phyloP scores from a whole-genome alignment of 2,888 invertebrate genomes.

The Pyrrhosoma nymphula region DNA sequence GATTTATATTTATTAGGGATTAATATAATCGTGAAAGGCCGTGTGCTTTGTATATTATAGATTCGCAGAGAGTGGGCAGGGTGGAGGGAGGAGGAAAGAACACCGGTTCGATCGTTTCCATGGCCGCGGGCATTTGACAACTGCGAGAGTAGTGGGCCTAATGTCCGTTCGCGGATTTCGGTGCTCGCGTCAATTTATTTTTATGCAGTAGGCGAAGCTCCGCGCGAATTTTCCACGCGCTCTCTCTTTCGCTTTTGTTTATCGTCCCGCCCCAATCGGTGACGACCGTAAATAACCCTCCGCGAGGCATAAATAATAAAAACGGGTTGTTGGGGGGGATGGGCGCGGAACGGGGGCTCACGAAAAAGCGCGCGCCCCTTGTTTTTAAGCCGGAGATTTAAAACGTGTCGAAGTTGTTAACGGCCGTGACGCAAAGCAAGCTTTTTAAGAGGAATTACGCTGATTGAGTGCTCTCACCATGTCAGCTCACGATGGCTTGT shows the following conservation, averaged over 20 bases:
- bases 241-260: slow-evolving; percentile 40
- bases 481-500: slow-evolving; percentile 28
- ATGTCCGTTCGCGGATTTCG: slow-evolving; percentile 53
- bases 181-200: slow-evolving; percentile 28
- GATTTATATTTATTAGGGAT: slow-evolving; percentile 66
- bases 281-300: slow-evolving; percentile 49
- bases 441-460: slow-evolving; percentile 62
- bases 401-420: slow-evolving; percentile 63
- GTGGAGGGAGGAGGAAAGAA: background rate
- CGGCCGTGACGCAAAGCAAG: slow-evolving; percentile 50
- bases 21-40: slow-evolving; percentile 63
- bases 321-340: no score
- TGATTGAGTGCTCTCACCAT: slow-evolving; percentile 32
- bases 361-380: background rate
- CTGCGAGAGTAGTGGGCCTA: slow-evolving; percentile 25
- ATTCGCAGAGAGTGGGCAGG: background rate
- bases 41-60: slow-evolving; percentile 23
- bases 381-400: slow-evolving; percentile 62
- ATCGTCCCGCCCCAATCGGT: background rate
- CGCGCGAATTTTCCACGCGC: background rate
- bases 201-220: background rate
- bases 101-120: background rate
- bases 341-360: background rate
- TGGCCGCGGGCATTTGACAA: slow-evolving; percentile 25
- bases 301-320: slow-evolving; percentile 59